phyloP scores from a whole-genome alignment of 2,113 vertebrate genomes.

The Bubo bubo region DNA sequence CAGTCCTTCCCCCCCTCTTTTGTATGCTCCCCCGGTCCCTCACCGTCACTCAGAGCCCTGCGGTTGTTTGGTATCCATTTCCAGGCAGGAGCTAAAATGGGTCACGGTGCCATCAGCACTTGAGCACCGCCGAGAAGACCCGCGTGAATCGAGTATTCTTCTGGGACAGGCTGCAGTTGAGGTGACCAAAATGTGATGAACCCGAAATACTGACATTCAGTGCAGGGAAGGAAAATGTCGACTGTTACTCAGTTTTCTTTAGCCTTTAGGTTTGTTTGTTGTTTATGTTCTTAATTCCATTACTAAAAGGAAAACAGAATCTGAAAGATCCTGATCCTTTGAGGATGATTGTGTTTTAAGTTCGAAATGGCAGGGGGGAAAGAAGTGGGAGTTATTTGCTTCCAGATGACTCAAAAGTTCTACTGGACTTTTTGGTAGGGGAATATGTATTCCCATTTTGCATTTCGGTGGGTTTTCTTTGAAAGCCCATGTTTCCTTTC shows the following conservation, averaged over 20 bases:
- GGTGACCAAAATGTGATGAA: not conserved
- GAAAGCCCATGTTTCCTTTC: conserved; percentile 16
- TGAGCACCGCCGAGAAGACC: accelerated
- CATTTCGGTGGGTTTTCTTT: conserved; percentile 16
- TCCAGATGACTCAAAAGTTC: not conserved
- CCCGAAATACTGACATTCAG: not conserved
- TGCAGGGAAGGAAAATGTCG: not conserved
- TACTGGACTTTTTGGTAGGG: not conserved
- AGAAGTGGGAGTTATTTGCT: not conserved
- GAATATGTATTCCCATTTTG: not conserved
- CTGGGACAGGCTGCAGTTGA: not conserved
- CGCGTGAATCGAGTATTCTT: not conserved
- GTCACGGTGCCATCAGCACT: not conserved
- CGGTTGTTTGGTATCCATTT: not conserved
- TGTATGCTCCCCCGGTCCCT: not conserved
- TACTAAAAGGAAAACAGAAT: not conserved
- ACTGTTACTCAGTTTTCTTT: not conserved
- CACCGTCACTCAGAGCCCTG: not conserved
- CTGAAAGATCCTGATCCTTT: not conserved
- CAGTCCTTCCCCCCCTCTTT: not conserved
- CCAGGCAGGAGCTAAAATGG: not conserved
- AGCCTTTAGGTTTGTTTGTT: not conserved
- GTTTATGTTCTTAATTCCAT: not conserved
- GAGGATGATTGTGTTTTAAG: not conserved
- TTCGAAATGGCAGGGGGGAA: not conserved